A percentile compares a stretch with the other conserved stretches of the same genome.
phyloP scores from a whole-genome alignment of 2,113 vertebrate genomes.

The Pomatorhinus ruficollis region DNA sequence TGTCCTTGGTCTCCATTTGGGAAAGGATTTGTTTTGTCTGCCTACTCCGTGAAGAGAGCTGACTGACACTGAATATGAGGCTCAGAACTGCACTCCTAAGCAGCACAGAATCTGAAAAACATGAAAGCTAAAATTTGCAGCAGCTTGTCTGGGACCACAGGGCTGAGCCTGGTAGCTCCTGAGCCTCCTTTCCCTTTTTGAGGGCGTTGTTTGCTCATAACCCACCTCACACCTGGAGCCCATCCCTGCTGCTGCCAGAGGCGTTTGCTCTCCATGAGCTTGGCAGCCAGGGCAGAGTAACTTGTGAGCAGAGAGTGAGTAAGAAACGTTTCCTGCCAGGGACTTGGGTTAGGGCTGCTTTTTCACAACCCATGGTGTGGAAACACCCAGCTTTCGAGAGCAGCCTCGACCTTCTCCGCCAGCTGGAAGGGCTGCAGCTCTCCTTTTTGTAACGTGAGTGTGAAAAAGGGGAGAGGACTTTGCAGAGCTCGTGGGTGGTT shows the following conservation, averaged over 20 bases:
- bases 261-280: neutral
- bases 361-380: neutral
- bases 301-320: neutral
- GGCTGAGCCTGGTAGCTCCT: neutral
- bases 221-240: neutral
- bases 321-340: neutral
- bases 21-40: neutral
- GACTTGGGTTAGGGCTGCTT: neutral
- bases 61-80: neutral
- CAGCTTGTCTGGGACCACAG: neutral
- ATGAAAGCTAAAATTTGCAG: neutral
- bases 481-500: neutral
- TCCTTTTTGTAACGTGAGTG: neutral
- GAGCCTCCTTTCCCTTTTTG: neutral
- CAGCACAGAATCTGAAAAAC: neutral
- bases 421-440: neutral
- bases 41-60: neutral
- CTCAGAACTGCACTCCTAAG: neutral
- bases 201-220: rapidly evolving
- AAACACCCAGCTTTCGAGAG: neutral
- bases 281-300: neutral
- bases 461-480: neutral
- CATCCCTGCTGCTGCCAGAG: neutral
- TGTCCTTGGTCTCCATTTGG: neutral
- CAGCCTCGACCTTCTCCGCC: neutral